Conservation (phyloP, 2,113 vertebrate species). For the Megaleporinus macrocephalus region DNA sequence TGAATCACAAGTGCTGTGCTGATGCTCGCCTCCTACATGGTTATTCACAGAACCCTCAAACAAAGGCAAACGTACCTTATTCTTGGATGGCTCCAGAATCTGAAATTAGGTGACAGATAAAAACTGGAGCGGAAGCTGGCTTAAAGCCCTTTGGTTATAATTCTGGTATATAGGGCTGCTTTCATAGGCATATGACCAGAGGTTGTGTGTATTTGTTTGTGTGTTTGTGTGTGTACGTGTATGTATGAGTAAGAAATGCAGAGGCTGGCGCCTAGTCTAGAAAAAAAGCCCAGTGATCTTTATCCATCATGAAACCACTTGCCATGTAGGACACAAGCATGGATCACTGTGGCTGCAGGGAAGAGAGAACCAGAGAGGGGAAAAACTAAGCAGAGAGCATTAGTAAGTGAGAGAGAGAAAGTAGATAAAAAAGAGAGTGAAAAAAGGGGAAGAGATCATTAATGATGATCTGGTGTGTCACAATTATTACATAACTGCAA, state of each 20-base stretch:
- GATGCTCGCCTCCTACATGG: not conserved
- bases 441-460: not conserved
- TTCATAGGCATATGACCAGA: not conserved
- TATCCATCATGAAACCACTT: slow-evolving; percentile 51
- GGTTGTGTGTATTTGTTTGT: not conserved
- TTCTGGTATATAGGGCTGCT: not conserved
- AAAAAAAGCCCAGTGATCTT: not conserved
- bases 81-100: not conserved
- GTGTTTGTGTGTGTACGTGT: slow-evolving; percentile 7
- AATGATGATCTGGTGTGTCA: not conserved
- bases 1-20: not conserved
- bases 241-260: not conserved
- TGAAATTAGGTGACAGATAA: slow-evolving; percentile 44
- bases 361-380: not conserved
- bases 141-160: slow-evolving; percentile 1
- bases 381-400: too few species aligned
- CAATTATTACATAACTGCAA: too few species aligned
- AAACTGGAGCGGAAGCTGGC: slow-evolving; percentile 57
- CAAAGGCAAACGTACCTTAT: not conserved
- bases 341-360: slow-evolving; percentile 38
- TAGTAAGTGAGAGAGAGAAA: not conserved
- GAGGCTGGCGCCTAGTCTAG: not conserved
- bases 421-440: not conserved
- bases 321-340: slow-evolving; percentile 44
- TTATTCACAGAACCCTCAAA: not conserved